Evolutionary conservation across 2,113 vertebrate genomes (phyloP).

Genomic region (Centrocercus urophasianus): DNA sequence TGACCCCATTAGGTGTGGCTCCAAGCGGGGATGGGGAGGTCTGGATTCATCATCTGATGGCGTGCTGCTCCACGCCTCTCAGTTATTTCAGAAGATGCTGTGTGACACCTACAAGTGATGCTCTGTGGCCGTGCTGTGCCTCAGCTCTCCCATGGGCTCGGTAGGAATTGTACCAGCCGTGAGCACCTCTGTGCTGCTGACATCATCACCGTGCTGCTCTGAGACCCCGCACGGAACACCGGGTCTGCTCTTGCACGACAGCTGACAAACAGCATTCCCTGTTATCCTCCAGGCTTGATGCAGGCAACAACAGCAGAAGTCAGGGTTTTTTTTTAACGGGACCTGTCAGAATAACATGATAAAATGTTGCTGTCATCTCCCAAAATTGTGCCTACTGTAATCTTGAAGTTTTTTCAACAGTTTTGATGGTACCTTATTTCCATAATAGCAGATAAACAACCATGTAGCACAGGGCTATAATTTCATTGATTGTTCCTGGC

Average conservation of each 20-base stretch:
- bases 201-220: not conserved
- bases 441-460: not conserved
- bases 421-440: not conserved
- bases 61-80: not conserved
- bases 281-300: not conserved
- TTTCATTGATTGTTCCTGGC: constrained; percentile 8
- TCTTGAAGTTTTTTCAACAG: not conserved
- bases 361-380: not conserved
- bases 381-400: not conserved
- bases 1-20: not conserved
- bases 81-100: not conserved
- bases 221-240: accelerated
- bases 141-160: too few relatives aligned
- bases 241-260: not conserved
- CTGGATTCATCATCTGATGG: not conserved
- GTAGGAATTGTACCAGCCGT: too few relatives aligned
- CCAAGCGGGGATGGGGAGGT: too few relatives aligned
- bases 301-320: not conserved
- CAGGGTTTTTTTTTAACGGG: not conserved
- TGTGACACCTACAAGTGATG: not conserved
- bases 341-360: not conserved
- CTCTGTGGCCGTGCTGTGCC: too few relatives aligned
- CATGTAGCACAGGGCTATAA: not conserved
- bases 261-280: not conserved
- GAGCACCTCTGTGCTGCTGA: not conserved